Evolutionary conservation across 2,888 invertebrate genomes (phyloP).

Genomic region (Drosophila heteroneura): DNA sequence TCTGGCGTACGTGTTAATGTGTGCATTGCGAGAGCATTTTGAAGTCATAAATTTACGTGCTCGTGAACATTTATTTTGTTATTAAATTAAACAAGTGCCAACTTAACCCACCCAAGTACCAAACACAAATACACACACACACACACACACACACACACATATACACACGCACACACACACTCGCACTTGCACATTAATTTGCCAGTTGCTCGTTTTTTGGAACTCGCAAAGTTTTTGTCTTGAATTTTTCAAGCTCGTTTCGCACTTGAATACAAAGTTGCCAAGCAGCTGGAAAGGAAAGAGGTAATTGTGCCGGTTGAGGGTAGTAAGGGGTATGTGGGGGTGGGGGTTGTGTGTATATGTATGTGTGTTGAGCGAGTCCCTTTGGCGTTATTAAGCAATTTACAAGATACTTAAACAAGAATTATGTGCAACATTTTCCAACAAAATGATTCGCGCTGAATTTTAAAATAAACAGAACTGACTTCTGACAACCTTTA

Average conservation of each 20-base stretch:
- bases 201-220: constrained; percentile 58
- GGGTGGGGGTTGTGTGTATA: constrained; percentile 3
- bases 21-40: constrained; percentile 63
- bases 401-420: constrained; percentile 84
- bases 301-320: constrained; percentile 56
- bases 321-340: background rate
- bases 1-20: constrained; percentile 69
- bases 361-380: constrained; percentile 41
- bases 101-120: constrained; percentile 29
- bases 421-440: constrained; percentile 84
- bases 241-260: constrained; percentile 70
- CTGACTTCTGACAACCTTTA: constrained; percentile 75
- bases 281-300: constrained; percentile 35
- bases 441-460: constrained; percentile 81
- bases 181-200: constrained; percentile 62
- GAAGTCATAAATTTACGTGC: constrained; percentile 80
- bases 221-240: constrained; percentile 64
- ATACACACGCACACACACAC: constrained; percentile 13
- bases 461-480: constrained; percentile 80
- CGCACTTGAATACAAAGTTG: constrained; percentile 78
- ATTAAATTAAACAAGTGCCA: constrained; percentile 82
- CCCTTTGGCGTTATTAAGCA: constrained; percentile 84
- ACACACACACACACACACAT: constrained; percentile 11
- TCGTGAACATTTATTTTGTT: constrained; percentile 84
- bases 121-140: constrained; percentile 21